These are phyloP conservation scores for Camponotus fellah DNA, from an alignment of 2,888 invertebrate species.

Conservation along the genomic window DNA sequence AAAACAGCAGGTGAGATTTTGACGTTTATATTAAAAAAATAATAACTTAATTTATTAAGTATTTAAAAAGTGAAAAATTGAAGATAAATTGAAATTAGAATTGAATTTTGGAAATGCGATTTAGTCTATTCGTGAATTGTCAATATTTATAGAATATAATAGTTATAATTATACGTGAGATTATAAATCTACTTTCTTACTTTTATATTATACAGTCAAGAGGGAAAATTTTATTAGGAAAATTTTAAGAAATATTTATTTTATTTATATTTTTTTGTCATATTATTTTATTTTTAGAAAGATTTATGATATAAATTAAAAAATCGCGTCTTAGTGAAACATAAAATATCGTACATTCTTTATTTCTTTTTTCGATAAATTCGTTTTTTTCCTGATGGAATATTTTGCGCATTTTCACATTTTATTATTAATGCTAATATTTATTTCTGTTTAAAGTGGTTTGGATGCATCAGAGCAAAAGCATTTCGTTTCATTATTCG, in stretches of 20 bases:
- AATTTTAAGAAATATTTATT: neutral
- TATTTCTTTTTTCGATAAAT: conserved; percentile 1
- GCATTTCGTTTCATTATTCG: conserved; percentile 28
- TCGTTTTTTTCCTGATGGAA: neutral
- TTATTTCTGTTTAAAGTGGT: conserved; percentile 15
- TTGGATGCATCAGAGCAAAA: neutral
- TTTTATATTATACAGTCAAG: neutral
- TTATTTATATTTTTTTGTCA: neutral
- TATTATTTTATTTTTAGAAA: neutral
- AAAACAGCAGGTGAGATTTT: conserved; percentile 20
- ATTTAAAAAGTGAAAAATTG: neutral
- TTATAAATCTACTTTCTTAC: neutral
- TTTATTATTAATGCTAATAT: neutral
- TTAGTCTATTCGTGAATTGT: neutral
- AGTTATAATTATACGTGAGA: neutral
- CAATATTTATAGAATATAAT: neutral
- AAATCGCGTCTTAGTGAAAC: neutral
- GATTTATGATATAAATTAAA: neutral
- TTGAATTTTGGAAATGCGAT: neutral
- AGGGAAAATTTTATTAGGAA: neutral
- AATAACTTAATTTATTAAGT: too few species aligned
- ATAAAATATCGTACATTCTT: neutral
- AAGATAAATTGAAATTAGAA: neutral
- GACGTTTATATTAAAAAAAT: conserved; percentile 20
- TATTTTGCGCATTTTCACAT: neutral